These are phyloP conservation scores for Dipodomys merriami DNA, from an alignment of 2,113 vertebrate species.

Conservation along the genomic window DNA sequence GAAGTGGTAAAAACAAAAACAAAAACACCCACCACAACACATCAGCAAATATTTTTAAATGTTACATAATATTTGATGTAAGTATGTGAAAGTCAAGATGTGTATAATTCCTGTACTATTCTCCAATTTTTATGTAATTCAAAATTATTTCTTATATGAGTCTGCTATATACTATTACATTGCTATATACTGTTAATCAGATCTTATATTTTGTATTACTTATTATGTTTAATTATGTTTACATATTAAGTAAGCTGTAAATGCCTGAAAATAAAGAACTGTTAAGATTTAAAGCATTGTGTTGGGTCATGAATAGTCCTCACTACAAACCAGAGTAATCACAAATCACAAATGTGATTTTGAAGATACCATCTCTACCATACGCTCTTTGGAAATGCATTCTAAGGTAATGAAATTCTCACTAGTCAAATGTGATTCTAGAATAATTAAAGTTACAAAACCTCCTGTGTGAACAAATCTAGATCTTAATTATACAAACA, in stretches of 20 bases:
- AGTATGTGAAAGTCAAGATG: neutral
- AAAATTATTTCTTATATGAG: neutral
- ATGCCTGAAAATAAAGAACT: neutral
- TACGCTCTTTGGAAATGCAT: constrained; percentile 15
- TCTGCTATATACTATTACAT: neutral
- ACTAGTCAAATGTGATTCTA: constrained; percentile 44
- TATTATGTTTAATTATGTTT: neutral
- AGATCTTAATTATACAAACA: constrained; percentile 52
- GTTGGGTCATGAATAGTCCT: neutral
- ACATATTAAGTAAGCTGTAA: neutral
- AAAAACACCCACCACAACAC: neutral
- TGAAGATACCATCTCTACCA: constrained; percentile 28
- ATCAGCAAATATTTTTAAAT: neutral
- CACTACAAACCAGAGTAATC: neutral
- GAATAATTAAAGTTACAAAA: constrained; percentile 62
- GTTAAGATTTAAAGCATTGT: neutral
- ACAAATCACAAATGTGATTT: neutral
- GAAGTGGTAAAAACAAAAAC: neutral
- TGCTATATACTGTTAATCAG: neutral
- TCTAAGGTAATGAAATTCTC: constrained; percentile 63
- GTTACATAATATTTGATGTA: neutral
- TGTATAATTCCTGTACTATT: neutral
- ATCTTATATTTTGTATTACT: neutral
- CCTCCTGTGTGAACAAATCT: constrained; percentile 14
- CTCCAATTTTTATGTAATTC: neutral